Base-by-base conservation (phyloP, 2,797 vertebrate species). In the Phataginus tetradactyla region DNA sequence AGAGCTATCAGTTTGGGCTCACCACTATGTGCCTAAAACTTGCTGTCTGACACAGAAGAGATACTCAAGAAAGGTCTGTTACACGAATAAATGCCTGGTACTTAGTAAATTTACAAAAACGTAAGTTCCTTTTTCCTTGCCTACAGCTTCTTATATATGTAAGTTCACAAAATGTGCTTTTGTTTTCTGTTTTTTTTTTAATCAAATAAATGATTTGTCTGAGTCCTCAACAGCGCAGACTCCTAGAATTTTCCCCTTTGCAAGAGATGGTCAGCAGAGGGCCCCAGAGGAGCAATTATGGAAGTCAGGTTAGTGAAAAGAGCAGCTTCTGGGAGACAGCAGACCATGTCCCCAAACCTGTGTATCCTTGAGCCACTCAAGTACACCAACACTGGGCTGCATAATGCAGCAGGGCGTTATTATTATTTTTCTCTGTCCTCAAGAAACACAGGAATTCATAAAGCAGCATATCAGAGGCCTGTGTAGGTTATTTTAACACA, bases 261-360 rank as follows among this genome's bases (percentile, higher is more conserved):
- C 32, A 78, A 90, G 59, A 74, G 64, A 69, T 23, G 72, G 90
- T 87, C 92, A 0, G 87, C 92, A 98, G 97, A 97, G 96, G 97
- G 92, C 96, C 93, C 92, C 96, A 81, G 27, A 96, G 90, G 95
- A 97, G 85, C 53, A 53, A 68, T 86, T 87, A 95, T 17, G 72
- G 86, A 87, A 90, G 84, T 64, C 86, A 29, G n/a, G 45, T 74
- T 57, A 21, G 72, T 0, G 7, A 69, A 86, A 63, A 14, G 4
- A 27, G 63, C 13, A 15, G 55, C 17, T 57, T 57, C 59, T 20
- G 5, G 61, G 34, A 94, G 59, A 78, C 4, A 10, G 20, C 9
- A 4, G 29, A 75, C 61, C 45, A 20, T 9, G 63, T 78, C 32
- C 32, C 80, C 42, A 27, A 11, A 68, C 84, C 75, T 75, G 51